Evolutionary conservation across 2,113 vertebrate species (phyloP), one percentile per base, ranked within the genome.

Genomic region (Rhea pennata): DNA sequence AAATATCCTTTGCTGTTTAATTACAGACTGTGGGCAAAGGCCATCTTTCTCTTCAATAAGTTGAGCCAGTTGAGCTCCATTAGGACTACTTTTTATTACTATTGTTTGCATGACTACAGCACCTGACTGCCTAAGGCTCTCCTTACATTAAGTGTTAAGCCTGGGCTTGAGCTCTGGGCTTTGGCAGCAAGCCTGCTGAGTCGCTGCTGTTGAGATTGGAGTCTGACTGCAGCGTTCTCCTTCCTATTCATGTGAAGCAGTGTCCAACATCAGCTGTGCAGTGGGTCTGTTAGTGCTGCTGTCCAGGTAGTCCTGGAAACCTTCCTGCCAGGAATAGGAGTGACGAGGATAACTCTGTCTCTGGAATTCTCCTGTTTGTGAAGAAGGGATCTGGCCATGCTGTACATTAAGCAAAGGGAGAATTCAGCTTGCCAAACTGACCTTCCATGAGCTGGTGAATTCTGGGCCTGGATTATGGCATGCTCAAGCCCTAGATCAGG

Each of bases 121-220:
- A 96, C 95, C 96, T 97, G 96, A 96, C 87, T 94, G 96, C 96
- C 96, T 96, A 93, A 85, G 96, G 96, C 96, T 96, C 95, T 95
- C 78, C 95, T 94, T 85, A 85, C 96, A 95, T 94, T 80, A 93
- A 97, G 94, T 96, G 95, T 88, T 96, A 96, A 96, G 96, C 95
- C 93, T 71, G 78, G 93, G 51, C 95, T 96, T 96, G 96, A 96
- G 96, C 95, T 96, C 95, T 90, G 93, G 90, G 95, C 90, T 97
- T 96, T 96, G 96, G 96, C 95, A 94, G 90, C 62, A 70, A 74
- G 92, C 95, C 90, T 91, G 94, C 92, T 74, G 94, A 0, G 2
- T 82, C 10, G 33, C 94, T 94, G 88, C 95, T 93, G 76, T 77
- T 92, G 94, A 85, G 93, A 21, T 85, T 66, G 94, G 90, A 96